Conservation (phyloP, 2,797 vertebrate species). For the Zenarchopterus dispar region DNA sequence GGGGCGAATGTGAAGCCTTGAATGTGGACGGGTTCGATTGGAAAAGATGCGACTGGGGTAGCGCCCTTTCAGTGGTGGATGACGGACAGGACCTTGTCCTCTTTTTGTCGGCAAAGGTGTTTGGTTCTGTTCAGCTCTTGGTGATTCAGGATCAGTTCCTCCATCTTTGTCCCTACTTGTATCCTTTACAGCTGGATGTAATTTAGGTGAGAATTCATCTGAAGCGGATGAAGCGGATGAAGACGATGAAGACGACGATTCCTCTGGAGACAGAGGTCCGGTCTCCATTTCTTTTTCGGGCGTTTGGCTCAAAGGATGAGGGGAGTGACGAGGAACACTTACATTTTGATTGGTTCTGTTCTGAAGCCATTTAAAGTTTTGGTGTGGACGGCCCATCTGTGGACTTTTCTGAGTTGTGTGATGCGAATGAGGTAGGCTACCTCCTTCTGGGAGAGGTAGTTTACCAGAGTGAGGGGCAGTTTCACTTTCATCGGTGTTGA, state of each 20-base stretch:
- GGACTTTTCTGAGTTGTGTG: slow-evolving; percentile 23
- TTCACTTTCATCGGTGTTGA: slow-evolving; percentile 4
- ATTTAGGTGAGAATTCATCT: slow-evolving; percentile 19
- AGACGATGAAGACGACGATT: slow-evolving; percentile 4
- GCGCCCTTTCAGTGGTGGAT: slow-evolving; percentile 4
- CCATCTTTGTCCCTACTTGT: neutral
- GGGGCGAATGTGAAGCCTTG: slow-evolving; percentile 1
- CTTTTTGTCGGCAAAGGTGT: slow-evolving; percentile 20
- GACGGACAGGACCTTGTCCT: slow-evolving; percentile 7
- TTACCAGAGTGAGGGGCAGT: neutral
- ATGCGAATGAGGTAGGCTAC: neutral
- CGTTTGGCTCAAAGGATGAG: slow-evolving; percentile 6
- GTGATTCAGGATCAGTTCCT: neutral
- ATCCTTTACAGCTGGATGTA: neutral
- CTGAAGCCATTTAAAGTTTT: slow-evolving; percentile 14
- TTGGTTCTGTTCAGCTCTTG: slow-evolving; percentile 24
- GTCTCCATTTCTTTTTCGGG: slow-evolving; percentile 12
- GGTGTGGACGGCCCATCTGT: slow-evolving; percentile 6
- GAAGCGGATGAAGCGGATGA: slow-evolving; percentile 31
- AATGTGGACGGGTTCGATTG: slow-evolving; percentile 47
- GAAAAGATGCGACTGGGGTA: neutral
- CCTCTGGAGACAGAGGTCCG: neutral
- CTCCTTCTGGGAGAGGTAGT: slow-evolving; percentile 1
- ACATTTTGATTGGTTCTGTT: slow-evolving; percentile 44
- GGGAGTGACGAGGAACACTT: slow-evolving; percentile 2